Evolutionary conservation across 2,113 vertebrate species (phyloP).

Genomic region (Heterocephalus glaber): DNA sequence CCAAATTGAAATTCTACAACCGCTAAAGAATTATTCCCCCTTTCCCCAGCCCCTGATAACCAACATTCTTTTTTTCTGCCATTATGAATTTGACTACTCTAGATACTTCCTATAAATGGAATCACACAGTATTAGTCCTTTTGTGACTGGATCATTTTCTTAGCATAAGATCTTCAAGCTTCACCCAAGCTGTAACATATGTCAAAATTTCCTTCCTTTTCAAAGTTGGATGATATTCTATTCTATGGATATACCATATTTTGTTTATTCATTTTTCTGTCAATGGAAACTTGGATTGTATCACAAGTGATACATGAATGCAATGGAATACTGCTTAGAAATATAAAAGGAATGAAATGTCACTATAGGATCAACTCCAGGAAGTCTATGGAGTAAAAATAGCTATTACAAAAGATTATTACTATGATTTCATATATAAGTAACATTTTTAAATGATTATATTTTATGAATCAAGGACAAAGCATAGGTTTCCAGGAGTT

Average conservation of each 20-base stretch:
- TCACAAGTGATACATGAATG: not conserved
- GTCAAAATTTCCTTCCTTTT: not conserved
- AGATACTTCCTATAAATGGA: not conserved
- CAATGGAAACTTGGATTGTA: not conserved
- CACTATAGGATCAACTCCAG: not conserved
- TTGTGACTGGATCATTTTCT: not conserved
- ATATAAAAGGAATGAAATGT: not conserved
- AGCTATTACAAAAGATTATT: no score
- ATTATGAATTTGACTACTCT: not conserved
- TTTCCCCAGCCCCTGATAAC: not conserved
- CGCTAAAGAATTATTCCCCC: not conserved
- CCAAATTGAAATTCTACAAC: not conserved
- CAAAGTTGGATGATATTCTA: not conserved
- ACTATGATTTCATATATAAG: not conserved
- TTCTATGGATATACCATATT: not conserved
- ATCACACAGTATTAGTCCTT: not conserved
- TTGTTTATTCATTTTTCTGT: not conserved
- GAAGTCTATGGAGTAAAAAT: not conserved
- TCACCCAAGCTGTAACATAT: not conserved
- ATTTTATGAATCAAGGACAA: not conserved
- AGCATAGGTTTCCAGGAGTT: not conserved
- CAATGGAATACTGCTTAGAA: not conserved
- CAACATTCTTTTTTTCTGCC: not conserved
- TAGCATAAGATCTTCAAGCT: not conserved
- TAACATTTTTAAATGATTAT: not conserved